Evolutionary conservation across 2,113 vertebrate genomes (phyloP).

Genomic region (Austrofundulus limnaeus): DNA sequence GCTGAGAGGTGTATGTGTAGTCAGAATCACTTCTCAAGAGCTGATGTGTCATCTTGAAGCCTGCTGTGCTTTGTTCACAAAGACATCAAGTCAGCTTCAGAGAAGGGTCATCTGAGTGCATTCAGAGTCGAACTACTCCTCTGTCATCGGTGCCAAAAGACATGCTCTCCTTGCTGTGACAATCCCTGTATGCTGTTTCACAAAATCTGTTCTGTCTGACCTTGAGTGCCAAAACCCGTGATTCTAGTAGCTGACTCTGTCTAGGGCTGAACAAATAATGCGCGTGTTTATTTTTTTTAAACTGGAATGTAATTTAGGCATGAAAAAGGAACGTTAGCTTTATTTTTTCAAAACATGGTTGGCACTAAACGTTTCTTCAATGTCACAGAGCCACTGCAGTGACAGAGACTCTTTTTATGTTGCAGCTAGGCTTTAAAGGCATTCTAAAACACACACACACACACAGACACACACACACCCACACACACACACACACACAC

Average conservation of each 20-base stretch:
- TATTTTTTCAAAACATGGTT: not conserved
- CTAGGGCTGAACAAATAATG: too few relatives aligned
- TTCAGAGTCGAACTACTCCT: slow-evolving; percentile 12
- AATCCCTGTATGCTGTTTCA: slow-evolving; percentile 17
- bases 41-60: slow-evolving; percentile 41
- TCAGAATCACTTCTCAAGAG: slow-evolving; percentile 43
- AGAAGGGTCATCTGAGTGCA: slow-evolving; percentile 32
- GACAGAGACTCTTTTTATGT: not conserved
- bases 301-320: not conserved
- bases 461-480: too few relatives aligned
- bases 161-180: slow-evolving; percentile 17
- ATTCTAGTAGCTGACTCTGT: slow-evolving; percentile 12
- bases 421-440: not conserved
- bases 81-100: slow-evolving; percentile 45
- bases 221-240: slow-evolving; percentile 18
- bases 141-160: slow-evolving; percentile 21
- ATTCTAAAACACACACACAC: too few relatives aligned
- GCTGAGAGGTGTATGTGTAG: slow-evolving; percentile 53
- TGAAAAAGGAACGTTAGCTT: not conserved
- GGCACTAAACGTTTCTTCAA: not conserved
- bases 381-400: slow-evolving; percentile 10
- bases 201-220: slow-evolving; percentile 26
- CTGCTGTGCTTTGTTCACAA: slow-evolving; percentile 40
- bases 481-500: too few relatives aligned
- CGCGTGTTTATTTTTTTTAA: too few relatives aligned